Evolutionary conservation across 2,888 invertebrate species (phyloP).

Genomic region (Elmis aenea): DNA sequence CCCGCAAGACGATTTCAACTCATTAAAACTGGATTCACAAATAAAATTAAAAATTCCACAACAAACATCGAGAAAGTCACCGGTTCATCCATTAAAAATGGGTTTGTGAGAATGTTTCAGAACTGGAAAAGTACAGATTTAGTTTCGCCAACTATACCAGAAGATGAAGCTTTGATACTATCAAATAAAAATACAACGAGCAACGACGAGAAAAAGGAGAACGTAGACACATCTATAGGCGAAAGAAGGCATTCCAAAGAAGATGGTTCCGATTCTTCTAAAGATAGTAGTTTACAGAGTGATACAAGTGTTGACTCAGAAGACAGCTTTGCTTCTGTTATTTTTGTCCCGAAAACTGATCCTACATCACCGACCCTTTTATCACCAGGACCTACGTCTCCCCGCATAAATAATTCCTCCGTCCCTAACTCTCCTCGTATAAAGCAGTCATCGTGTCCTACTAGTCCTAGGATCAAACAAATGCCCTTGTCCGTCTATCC

Average conservation of each 20-base stretch:
- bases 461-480: conserved; percentile 63
- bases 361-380: conserved; percentile 58
- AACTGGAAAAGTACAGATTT: conserved; percentile 65
- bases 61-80: conserved; percentile 81
- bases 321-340: conserved; percentile 90
- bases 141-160: conserved; percentile 40
- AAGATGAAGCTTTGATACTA: conserved; percentile 33
- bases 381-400: conserved; percentile 59
- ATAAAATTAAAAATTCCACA: conserved; percentile 76
- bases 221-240: conserved; percentile 21
- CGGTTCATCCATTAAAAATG: conserved; percentile 60
- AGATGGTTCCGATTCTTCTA: conserved; percentile 84
- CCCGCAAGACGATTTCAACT: conserved; percentile 72
- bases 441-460: conserved; percentile 64
- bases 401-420: conserved; percentile 61
- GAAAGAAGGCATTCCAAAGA: conserved; percentile 78
- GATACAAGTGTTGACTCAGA: conserved; percentile 93
- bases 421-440: conserved; percentile 74
- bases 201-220: conserved; percentile 35
- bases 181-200: conserved; percentile 17
- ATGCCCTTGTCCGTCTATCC: conserved; percentile 53
- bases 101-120: conserved; percentile 79
- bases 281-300: conserved; percentile 86
- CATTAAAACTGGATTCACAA: conserved; percentile 76
- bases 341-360: conserved; percentile 82